These are phyloP conservation scores for Drosophila kohkoa DNA, from an alignment of 1,140 invertebrate genomes.

Conservation along the genomic window DNA sequence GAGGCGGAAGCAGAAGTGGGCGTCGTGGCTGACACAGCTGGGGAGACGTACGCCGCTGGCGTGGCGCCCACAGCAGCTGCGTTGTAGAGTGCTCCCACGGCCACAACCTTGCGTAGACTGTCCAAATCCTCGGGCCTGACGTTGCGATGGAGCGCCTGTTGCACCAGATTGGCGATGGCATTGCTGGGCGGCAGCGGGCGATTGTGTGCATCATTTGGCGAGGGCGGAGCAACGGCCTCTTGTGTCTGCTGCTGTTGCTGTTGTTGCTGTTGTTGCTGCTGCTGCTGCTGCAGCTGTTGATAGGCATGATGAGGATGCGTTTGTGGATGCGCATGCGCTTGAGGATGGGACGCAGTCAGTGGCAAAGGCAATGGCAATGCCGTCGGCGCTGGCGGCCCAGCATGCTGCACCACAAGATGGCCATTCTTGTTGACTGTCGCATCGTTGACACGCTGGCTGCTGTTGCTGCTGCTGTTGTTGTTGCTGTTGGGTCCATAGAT, in stretches of 20 bases:
- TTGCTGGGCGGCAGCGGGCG: constrained; percentile 57
- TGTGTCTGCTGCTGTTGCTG: constrained; percentile 61
- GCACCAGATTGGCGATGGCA: constrained; percentile 71
- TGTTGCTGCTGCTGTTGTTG: constrained; percentile 5
- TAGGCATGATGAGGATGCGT: constrained; percentile 46
- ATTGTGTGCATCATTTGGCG: constrained; percentile 76
- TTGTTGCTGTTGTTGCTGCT: constrained; percentile 27
- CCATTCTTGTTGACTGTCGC: constrained; percentile 43
- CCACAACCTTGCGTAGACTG: constrained; percentile 76
- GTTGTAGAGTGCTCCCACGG: constrained; percentile 67
- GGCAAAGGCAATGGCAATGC: constrained; percentile 1
- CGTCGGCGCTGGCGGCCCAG: constrained; percentile 38
- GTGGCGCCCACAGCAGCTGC: constrained; percentile 47
- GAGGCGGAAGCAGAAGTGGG: neutral
- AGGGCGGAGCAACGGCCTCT: constrained; percentile 45
- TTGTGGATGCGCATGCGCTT: constrained; percentile 45
- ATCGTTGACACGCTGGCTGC: constrained; percentile 15
- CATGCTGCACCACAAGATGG: constrained; percentile 66
- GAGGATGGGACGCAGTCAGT: constrained; percentile 42
- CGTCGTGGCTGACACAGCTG: neutral
- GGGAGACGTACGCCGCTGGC: constrained; percentile 36
- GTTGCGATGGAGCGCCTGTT: constrained; percentile 74
- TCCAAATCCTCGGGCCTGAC: constrained; percentile 76
- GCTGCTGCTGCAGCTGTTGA: constrained; percentile 53
- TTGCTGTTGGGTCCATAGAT: constrained; percentile 61